Evolutionary conservation across 2,797 vertebrate genomes (phyloP), one percentile per base, ranked within the genome.

Genomic region (Potorous gilbertii): DNA sequence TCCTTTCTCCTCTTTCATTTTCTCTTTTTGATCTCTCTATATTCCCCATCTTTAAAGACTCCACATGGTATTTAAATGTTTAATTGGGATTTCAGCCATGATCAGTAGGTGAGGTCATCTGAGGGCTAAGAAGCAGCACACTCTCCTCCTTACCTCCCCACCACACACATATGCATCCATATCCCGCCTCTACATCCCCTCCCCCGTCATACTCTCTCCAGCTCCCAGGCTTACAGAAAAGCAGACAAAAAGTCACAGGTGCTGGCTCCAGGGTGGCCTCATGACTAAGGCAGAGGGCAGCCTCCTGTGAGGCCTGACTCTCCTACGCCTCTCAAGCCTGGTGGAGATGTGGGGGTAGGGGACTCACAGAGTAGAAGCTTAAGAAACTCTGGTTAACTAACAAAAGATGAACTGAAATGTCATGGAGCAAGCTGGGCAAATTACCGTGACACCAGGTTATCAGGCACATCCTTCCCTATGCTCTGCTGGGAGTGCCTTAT

Each of bases 221-320:
- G 50, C 74, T 46, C 95, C 94, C 92, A 94, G 92, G 95, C 94
- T 96, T 97, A 46, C 9, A 93, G 93, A 95, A 97, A 97, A 50
- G 95, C 92, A 96, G 94, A 89, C 98, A 97, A 97, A 96, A 97
- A 97, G 95, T 91, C 97, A 95, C 98, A 98, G 97, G 97, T 97
- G 98, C 96, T 96, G 96, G 92, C 94, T 97, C 95, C 95, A 29
- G 57, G 96, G 91, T 97, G 97, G 94, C 97, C 97, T 96, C 92
- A 97, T 89, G 54, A 96, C 74, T 24, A 87, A 87, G 21, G 97
- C 94, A 94, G 93, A 94, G 95, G 94, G 96, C 96, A 94, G 96
- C 93, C 96, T 92, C 94, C 94, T 94, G 87, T 97, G 16, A 89
- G 97, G 96, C 11, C 92, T 97, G 90, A 94, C 97, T 90, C 93